These are phyloP conservation scores for Dusona sp. DNA, from an alignment of 2,888 invertebrate species.

Conservation along the genomic window DNA sequence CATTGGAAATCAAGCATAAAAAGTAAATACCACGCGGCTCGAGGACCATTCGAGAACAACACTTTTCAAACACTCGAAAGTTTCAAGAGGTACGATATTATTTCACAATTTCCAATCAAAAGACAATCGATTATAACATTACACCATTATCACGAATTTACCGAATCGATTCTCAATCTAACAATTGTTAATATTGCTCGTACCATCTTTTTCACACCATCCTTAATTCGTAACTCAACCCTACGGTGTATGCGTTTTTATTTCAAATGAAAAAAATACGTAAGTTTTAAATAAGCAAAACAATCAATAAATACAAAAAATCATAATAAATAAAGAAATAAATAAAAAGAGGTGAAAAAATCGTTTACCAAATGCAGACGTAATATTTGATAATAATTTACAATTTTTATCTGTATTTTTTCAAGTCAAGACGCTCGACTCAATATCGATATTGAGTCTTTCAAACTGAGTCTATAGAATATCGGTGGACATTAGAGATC, in stretches of 20 bases:
- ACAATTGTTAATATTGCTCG: background rate
- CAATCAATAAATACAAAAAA: background rate
- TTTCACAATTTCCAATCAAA: constrained; percentile 11
- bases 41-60: constrained; percentile 20
- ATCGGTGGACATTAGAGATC: background rate
- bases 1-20: constrained; percentile 13
- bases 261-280: background rate
- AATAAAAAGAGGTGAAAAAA: too few relatives aligned
- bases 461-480: background rate
- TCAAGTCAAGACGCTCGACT: background rate
- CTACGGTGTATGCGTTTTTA: background rate
- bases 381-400: background rate
- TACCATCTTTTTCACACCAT: background rate
- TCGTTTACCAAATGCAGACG: background rate
- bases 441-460: background rate
- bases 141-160: background rate
- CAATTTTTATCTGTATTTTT: background rate
- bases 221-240: background rate
- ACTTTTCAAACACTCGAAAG: constrained; percentile 8
- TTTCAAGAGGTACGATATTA: constrained; percentile 17
- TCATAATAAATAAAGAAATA: background rate
- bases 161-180: background rate
- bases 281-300: background rate
- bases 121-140: background rate
- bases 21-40: constrained; percentile 16